Base-by-base conservation (phyloP, 2,797 vertebrate genomes). In the Takifugu rubripes region DNA sequence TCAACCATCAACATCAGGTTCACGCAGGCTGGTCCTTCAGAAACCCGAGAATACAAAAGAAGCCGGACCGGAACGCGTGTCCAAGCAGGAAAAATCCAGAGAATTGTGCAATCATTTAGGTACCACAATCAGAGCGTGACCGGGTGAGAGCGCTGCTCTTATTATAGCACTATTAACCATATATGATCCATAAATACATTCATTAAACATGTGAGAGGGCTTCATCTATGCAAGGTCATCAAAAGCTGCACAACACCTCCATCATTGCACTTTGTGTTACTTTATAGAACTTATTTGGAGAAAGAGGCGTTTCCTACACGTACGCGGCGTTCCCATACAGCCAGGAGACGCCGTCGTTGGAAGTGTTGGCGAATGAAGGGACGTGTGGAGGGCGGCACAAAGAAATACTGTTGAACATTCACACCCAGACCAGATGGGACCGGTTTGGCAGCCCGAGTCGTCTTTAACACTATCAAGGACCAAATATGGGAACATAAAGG, bases 101-200 rank as follows among this genome's bases (percentile, higher is more conserved):
- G 59, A 67, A 52, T 71, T 83, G 81, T 86, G 85, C 85, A 87
- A 86, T 70, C 42, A 59, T 66, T 77, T 80, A 61, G 72, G 78
- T 75, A 74, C 45, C 57, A 63, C 71, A 70, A 72, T 66, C 64
- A 65, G 64, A 55, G 47, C 4, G 14, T 48, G 46, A 74, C 61
- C 27, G 51, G 65, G 63, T 47, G 21, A 21, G 21, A 21, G 21
- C 21, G 21, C 21, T 21, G 21, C 36, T 75, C 51, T 68, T 63
- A 75, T 46, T 59, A 43, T 11, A 65, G 76, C 43, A 59, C 61
- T 25, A 49, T n/a, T 26, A 64, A 57, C 14, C 53, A 53, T 56
- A 76, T 43, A 75, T 33, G 12, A 59, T 52, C 15, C 63, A 49
- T 12, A 61, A 68, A 78, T 83, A 87, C 86, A 88, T 90, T 89